phyloP scores from a whole-genome alignment of 2,888 invertebrate genomes.

The Athalia circularis region DNA sequence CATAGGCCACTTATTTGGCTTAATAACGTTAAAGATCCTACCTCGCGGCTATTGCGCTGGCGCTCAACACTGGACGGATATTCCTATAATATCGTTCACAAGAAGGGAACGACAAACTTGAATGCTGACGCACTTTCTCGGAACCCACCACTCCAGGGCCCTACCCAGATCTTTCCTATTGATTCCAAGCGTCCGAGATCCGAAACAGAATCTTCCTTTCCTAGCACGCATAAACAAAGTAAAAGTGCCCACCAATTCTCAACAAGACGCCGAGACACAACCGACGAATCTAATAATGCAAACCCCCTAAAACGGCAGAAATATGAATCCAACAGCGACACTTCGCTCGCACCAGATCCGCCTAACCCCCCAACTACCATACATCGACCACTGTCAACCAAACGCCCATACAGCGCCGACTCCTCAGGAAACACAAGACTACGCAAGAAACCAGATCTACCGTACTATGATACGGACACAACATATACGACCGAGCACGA shows the following conservation, averaged over 20 bases:
- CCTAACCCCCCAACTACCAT: too few species aligned
- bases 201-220: conserved; percentile 25
- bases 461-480: too few species aligned
- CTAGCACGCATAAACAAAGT: conserved; percentile 32
- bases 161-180: conserved; percentile 41
- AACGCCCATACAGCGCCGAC: too few species aligned
- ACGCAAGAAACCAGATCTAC: too few species aligned
- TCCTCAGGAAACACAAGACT: too few species aligned
- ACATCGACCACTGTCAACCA: too few species aligned
- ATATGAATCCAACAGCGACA: neutral
- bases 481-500: too few species aligned
- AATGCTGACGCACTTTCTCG: conserved; percentile 20
- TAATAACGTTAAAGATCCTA: neutral
- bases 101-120: neutral
- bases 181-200: neutral
- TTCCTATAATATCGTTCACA: neutral
- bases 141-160: conserved; percentile 12
- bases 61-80: neutral
- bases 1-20: conserved; percentile 11
- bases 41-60: conserved; percentile 14
- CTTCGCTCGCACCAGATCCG: too few species aligned
- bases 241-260: conserved; percentile 10
- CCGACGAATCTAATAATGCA: neutral
- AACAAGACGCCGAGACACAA: neutral
- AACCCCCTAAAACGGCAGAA: neutral